Evolutionary conservation across 1,140 invertebrate genomes (phyloP), one percentile per base, ranked within the genome.

Genomic region (Aphidius ervi): DNA sequence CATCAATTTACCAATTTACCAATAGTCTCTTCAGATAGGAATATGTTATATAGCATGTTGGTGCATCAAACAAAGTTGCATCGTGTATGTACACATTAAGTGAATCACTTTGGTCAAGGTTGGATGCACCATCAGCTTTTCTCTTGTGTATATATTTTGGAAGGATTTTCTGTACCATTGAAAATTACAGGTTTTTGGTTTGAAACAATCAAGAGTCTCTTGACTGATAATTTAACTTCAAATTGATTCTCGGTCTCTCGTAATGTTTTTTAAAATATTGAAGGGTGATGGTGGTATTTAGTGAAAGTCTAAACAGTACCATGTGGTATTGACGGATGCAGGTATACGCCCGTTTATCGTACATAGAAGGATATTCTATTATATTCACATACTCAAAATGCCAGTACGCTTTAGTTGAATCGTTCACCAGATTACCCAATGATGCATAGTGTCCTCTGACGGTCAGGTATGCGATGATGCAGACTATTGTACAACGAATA

Each of bases 341-440:
- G 64, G 65, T 70, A 65, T 48, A 56, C 54, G 53, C 43, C 63
- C 69, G 74, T 72, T 77, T 75, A 78, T 77, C 77, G 70, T 69
- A 63, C 67, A 72, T 69, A 74, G 75, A 76, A 71, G 74, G 72
- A 77, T 76, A 74, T 74, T 77, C 76, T 70, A 79, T 79, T 78
- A 79, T 77, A 74, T 78, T 70, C 73, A 73, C 75, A 77, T 79
- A 72, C 75, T 75, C 75, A 74, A 76, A 71, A 72, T 79, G 68
- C 76, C 77, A 66, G 65, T 66, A 49, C 65, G 73, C 64, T 73
- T 77, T 74, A 75, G 78, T 79, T 77, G 77, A 79, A 79, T 78
- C 75, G 74, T 76, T 76, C 74, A 71, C 71, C 73, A 75, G 76
- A 78, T 79, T 79, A 78, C 68, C 74, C 75, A 77, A 77, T 78